Evolutionary conservation across 2,797 vertebrate genomes (phyloP), one percentile per base, ranked within the genome.

Genomic region (Cyprinodon diabolis): DNA sequence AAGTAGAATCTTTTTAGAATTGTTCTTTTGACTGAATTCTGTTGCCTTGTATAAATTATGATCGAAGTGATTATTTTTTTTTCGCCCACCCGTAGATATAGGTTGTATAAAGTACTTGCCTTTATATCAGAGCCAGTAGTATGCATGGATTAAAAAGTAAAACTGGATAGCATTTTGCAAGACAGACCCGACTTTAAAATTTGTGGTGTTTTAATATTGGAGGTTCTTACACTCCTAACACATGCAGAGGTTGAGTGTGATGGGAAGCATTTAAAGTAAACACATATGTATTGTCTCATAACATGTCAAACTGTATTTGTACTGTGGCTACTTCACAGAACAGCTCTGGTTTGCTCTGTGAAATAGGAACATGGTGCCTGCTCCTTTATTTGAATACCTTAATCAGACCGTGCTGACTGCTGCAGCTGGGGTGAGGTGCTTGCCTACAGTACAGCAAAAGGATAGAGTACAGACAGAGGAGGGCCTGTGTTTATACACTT

Each of bases 351-450:
- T 91, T 90, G 76, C 86, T 83, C 74, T 83, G 77, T 66, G 86
- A 89, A 90, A 91, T 90, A 86, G 86, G 84, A 90, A 90, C 87
- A 85, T 86, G 82, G 78, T 84, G 90, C 85, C 85, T 87, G 86
- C 84, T 87, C 78, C 88, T 91, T 89, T 94, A 93, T 94, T 93
- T 93, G 90, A 93, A 93, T 92, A 91, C 87, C 91, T 93, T 93
- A 92, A 91, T 89, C 91, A 93, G 93, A 93, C 92, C 93, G 72
- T 77, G 76, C 80, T 70, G 85, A 72, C 85, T 87, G 82, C 74
- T 86, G 81, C 81, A 71, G 76, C 81, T 79, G 81, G 86, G 66
- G 79, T 79, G 70, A 78, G 82, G 58, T 76, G 78, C 77, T 47
- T 75, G 85, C 70, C 78, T 74, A 85, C 84, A 78, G 84, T 87